Evolutionary conservation across 2,888 invertebrate species (phyloP).

Genomic region (Leucophenga montana): DNA sequence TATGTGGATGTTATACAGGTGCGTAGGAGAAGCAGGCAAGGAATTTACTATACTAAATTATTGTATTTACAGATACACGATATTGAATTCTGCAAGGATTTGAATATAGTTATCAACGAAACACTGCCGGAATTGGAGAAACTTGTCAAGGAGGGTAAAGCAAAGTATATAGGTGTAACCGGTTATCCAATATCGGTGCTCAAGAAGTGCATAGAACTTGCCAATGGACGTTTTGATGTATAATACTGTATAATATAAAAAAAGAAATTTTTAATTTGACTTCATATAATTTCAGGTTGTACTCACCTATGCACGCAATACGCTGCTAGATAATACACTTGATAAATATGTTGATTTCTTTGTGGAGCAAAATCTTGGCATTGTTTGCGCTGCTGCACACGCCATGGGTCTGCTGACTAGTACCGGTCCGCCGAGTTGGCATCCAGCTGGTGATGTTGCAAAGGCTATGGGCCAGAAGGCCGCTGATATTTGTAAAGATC

Average conservation of each 20-base stretch:
- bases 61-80: conserved; percentile 85
- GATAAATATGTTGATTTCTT: conserved; percentile 81
- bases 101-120: conserved; percentile 85
- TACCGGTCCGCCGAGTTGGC: conserved; percentile 84
- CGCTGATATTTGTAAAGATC: conserved; percentile 79
- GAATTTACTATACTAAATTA: neutral
- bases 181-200: conserved; percentile 87
- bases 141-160: conserved; percentile 82
- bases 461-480: conserved; percentile 73
- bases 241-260: conserved; percentile 27
- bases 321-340: conserved; percentile 85
- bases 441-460: conserved; percentile 80
- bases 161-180: conserved; percentile 88
- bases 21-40: neutral
- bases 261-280: neutral
- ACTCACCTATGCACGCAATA: conserved; percentile 86
- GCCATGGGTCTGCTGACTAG: conserved; percentile 88
- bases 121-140: conserved; percentile 87
- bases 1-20: conserved; percentile 94
- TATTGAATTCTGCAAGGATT: conserved; percentile 86
- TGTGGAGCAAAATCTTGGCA: conserved; percentile 77
- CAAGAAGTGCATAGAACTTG: conserved; percentile 82
- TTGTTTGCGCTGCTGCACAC: conserved; percentile 88
- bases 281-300: conserved; percentile 41
- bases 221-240: conserved; percentile 73